Evolutionary conservation across 2,888 invertebrate species (phyloP), one percentile per base, ranked within the genome.

Genomic region (Lithosia quadra): DNA sequence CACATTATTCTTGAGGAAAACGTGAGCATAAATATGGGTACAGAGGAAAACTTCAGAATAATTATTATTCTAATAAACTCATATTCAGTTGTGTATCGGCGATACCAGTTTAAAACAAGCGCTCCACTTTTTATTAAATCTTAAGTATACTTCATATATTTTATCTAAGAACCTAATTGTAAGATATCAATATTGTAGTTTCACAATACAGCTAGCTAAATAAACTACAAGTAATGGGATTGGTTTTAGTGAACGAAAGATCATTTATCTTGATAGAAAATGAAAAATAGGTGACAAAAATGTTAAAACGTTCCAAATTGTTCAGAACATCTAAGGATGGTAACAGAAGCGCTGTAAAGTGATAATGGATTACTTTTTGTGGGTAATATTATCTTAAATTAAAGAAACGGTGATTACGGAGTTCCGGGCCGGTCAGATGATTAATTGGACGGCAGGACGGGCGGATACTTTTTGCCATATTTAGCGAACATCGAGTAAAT

Each of bases 381-480:
- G 69, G 75, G 74, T 80, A 78, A 79, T 80, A 80, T 84, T 82
- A 88, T 88, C 84, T 86, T 81, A 86, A 88, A 87, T 88, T 85
- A 87, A 85, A 84, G 85, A 85, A 85, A 81, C 84, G 81, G 82
- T 85, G 87, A 86, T 88, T 86, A 86, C 84, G 79, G 83, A 81
- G 82, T 79, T 79, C 80, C 81, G 82, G 80, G 70, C 65, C 81
- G 84, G 83, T 76, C 76, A 81, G 84, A 88, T 90, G 91, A 92
- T 91, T 91, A 92, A 92, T 91, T 87, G 88, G 85, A 75, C 71
- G 76, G 75, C 82, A 76, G 78, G 60, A 64, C 79, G 81, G 80
- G 78, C 84, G 85, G 82, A 86, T 87, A 89, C 88, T 90, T 92
- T 92, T 92, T 91, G 90, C 90, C 84, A 88, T 91, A 90, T 91